These are phyloP conservation scores for Mola mola DNA, from an alignment of 2,113 vertebrate genomes.

Conservation along the genomic window DNA sequence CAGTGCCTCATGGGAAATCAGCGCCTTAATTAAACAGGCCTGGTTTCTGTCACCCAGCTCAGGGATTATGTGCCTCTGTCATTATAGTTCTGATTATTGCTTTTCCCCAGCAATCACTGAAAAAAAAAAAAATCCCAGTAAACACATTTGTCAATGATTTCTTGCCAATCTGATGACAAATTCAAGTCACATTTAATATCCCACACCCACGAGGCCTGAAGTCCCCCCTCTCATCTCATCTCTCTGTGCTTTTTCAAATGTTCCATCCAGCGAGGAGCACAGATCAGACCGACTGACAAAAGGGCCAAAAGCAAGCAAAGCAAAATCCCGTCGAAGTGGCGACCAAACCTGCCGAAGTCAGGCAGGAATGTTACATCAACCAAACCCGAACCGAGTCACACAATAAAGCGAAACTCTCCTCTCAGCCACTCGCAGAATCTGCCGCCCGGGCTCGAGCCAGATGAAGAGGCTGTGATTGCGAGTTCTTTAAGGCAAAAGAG, in stretches of 20 bases:
- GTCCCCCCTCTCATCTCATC: not conserved
- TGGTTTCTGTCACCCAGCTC: constrained; percentile 72
- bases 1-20: constrained; percentile 78
- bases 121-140: constrained; percentile 64
- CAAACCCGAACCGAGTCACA: too few species aligned
- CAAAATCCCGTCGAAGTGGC: not conserved
- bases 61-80: constrained; percentile 64
- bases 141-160: constrained; percentile 72
- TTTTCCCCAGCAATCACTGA: constrained; percentile 67
- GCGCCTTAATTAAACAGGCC: constrained; percentile 75
- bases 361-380: constrained; percentile 16
- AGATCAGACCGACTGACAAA: constrained; percentile 17
- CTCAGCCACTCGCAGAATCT: too few species aligned
- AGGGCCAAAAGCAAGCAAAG: not conserved
- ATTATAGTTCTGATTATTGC: constrained; percentile 76
- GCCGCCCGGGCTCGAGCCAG: too few species aligned
- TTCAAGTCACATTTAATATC: constrained; percentile 48
- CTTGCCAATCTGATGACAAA: constrained; percentile 56
- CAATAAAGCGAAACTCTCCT: too few species aligned
- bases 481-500: constrained; percentile 9
- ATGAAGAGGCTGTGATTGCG: constrained; percentile 9
- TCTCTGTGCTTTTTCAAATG: not conserved
- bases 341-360: not conserved
- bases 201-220: not conserved
- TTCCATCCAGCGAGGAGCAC: constrained; percentile 16